These are phyloP conservation scores for Hecatera dysodea DNA, from an alignment of 2,888 invertebrate genomes.

Conservation along the genomic window DNA sequence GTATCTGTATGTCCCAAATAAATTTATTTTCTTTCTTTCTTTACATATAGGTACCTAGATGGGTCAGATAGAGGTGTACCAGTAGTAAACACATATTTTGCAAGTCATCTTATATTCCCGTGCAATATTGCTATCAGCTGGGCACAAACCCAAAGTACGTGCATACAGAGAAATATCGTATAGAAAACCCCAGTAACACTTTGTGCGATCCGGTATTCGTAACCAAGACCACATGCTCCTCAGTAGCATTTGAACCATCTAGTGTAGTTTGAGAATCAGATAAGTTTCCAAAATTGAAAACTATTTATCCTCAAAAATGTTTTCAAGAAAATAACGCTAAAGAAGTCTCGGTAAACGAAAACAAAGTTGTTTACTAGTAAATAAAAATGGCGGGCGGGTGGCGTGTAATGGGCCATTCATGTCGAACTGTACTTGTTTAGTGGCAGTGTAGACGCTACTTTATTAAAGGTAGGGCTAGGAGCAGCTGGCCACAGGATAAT, in stretches of 20 bases:
- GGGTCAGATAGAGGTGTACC: too few species aligned
- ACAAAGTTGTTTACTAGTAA: conserved; percentile 78
- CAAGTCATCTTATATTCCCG: too few species aligned
- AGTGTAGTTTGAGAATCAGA: neutral
- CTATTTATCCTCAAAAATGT: neutral
- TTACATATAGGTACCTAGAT: too few species aligned
- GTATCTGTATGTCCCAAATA: too few species aligned
- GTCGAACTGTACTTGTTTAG: conserved; percentile 75
- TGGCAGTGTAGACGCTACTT: conserved; percentile 66
- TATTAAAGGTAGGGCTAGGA: conserved; percentile 68
- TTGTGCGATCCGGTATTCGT: neutral
- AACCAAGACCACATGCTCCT: neutral
- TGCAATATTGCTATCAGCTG: too few species aligned
- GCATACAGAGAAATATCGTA: neutral
- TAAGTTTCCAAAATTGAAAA: neutral
- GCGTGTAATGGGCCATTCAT: conserved; percentile 80
- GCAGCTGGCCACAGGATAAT: conserved; percentile 63
- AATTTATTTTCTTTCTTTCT: too few species aligned
- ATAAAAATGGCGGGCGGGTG: conserved; percentile 80
- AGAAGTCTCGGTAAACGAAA: conserved; percentile 70
- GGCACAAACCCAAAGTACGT: too few species aligned
- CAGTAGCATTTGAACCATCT: neutral
- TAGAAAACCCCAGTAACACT: neutral
- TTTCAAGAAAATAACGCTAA: conserved; percentile 27
- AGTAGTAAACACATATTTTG: too few species aligned